Evolutionary conservation across 2,888 invertebrate genomes (phyloP).

Genomic region (Enchytraeus crypticus): DNA sequence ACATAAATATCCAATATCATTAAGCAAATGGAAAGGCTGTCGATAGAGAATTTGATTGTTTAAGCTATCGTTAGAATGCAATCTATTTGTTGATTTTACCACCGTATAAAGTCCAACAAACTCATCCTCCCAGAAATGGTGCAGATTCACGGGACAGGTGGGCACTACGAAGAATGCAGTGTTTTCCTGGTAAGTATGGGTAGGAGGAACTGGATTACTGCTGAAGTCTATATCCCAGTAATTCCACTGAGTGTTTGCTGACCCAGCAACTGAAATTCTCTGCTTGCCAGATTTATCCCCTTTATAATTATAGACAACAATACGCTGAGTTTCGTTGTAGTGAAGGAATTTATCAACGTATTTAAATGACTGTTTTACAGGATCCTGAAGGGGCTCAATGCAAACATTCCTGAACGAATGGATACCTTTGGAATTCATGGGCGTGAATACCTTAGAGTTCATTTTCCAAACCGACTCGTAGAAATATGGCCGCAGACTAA

Average conservation of each 20-base stretch:
- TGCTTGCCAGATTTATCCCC: no score
- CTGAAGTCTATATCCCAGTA: slow-evolving; percentile 6
- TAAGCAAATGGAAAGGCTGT: neutral
- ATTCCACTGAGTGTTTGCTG: slow-evolving; percentile 4
- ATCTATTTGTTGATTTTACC: neutral
- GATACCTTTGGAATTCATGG: no score
- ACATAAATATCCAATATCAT: neutral
- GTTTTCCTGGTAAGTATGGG: neutral
- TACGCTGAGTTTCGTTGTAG: no score
- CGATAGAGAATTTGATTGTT: slow-evolving; percentile 8
- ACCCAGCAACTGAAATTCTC: slow-evolving; percentile 2
- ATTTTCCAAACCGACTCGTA: no score
- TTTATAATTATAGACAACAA: no score
- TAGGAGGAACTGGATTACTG: neutral
- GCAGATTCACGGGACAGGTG: slow-evolving; percentile 12
- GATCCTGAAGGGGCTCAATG: no score
- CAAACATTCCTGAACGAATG: no score
- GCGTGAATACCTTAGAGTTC: no score
- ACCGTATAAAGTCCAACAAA: slow-evolving; percentile 5
- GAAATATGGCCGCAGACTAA: no score
- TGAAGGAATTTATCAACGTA: no score
- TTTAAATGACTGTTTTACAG: no score
- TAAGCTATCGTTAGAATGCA: neutral
- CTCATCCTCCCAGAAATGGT: slow-evolving; percentile 15
- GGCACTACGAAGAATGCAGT: slow-evolving; percentile 9